phyloP scores from a whole-genome alignment of 2,888 invertebrate species.

The Meteorus cinctellus region DNA sequence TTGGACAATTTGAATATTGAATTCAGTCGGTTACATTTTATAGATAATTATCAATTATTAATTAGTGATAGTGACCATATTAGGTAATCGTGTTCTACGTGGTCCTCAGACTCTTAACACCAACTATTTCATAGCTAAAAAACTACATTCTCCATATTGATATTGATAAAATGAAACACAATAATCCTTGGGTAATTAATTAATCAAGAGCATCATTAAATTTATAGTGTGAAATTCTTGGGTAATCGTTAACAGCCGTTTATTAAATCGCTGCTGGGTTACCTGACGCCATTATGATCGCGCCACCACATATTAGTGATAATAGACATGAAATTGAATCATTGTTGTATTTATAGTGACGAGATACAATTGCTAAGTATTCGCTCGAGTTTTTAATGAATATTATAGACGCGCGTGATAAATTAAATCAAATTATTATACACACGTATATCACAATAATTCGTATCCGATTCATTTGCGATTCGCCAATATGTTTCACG shows the following conservation, averaged over 20 bases:
- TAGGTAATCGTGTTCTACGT: constrained; percentile 54
- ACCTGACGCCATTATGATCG: constrained; percentile 36
- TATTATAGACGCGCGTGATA: not conserved
- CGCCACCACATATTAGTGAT: constrained; percentile 23
- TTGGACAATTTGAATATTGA: constrained; percentile 56
- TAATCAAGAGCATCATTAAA: constrained; percentile 48
- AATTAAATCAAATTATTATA: not conserved
- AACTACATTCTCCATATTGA: not conserved
- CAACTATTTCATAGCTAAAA: constrained; percentile 57
- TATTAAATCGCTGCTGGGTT: constrained; percentile 34
- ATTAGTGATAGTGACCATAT: constrained; percentile 58
- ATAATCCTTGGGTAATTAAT: constrained; percentile 50
- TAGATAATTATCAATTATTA: constrained; percentile 49
- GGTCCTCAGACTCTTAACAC: constrained; percentile 51
- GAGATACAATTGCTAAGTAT: not conserved
- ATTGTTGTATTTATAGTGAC: not conserved
- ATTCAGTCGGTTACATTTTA: constrained; percentile 45
- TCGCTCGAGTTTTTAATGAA: not conserved
- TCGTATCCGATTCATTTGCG: not conserved
- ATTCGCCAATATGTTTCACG: not conserved
- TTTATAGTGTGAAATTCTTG: constrained; percentile 37
- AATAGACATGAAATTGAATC: not conserved
- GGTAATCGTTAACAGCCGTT: constrained; percentile 28
- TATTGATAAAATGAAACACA: constrained; percentile 34
- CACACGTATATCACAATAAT: not conserved